Evolutionary conservation across 1,140 invertebrate genomes (phyloP).

Genomic region (Drosophila persimilis): DNA sequence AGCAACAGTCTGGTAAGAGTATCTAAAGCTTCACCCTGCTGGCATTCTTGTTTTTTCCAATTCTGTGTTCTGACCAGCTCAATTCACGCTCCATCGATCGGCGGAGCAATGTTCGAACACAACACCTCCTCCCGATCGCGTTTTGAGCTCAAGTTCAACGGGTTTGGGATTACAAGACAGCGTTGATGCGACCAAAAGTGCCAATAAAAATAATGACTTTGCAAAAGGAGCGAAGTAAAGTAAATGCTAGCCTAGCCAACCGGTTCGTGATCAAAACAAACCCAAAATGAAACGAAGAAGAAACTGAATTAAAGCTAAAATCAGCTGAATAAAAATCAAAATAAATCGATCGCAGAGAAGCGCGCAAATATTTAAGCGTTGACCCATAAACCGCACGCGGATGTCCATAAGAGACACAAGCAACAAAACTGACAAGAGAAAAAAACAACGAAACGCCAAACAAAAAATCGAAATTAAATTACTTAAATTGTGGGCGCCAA

Average conservation of each 20-base stretch:
- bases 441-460: slow-evolving; percentile 23
- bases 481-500: slow-evolving; percentile 62
- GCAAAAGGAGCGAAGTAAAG: slow-evolving; percentile 56
- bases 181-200: slow-evolving; percentile 27
- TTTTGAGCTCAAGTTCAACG: slow-evolving; percentile 79
- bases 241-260: slow-evolving; percentile 48
- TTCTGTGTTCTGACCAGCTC: slow-evolving; percentile 34
- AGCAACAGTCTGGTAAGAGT: too few relatives aligned
- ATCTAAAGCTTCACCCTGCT: too few relatives aligned
- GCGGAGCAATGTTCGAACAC: too few relatives aligned
- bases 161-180: slow-evolving; percentile 61
- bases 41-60: slow-evolving; percentile 8
- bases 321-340: slow-evolving; percentile 53
- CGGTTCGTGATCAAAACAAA: slow-evolving; percentile 76
- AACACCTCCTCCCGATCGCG: slow-evolving; percentile 8
- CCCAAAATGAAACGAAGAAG: slow-evolving; percentile 59
- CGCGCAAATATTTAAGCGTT: slow-evolving; percentile 61
- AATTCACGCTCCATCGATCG: slow-evolving; percentile 21
- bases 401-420: slow-evolving; percentile 39
- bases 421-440: slow-evolving; percentile 14
- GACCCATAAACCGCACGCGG: slow-evolving; percentile 71
- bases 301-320: slow-evolving; percentile 46
- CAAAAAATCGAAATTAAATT: slow-evolving; percentile 44
- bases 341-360: slow-evolving; percentile 43
- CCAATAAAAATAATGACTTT: slow-evolving; percentile 64